These are phyloP conservation scores for Amphiprion clarkii DNA, from an alignment of 2,797 vertebrate genomes.

Conservation along the genomic window DNA sequence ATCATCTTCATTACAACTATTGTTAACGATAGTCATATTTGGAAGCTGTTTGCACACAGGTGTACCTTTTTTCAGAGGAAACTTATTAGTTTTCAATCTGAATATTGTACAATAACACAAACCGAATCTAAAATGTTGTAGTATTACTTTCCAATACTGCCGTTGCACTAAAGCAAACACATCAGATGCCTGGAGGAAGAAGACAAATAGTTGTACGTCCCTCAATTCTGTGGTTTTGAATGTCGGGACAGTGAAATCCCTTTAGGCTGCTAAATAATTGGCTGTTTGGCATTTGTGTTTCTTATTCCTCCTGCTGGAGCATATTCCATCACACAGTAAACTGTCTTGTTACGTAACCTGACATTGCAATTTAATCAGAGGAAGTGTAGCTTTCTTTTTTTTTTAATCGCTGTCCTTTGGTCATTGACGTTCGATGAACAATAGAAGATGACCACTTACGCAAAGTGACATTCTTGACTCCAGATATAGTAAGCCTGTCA, in stretches of 20 bases:
- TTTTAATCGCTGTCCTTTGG: conserved; percentile 25
- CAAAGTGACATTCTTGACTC: not conserved
- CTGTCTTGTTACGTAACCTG: conserved; percentile 61
- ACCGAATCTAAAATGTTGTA: conserved; percentile 5
- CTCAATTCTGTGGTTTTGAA: conserved; percentile 57
- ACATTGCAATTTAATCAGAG: conserved; percentile 54
- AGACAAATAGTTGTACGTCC: conserved; percentile 43
- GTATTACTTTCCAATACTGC: conserved; percentile 18
- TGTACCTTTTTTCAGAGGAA: not conserved
- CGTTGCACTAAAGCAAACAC: conserved; percentile 29
- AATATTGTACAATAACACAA: not conserved
- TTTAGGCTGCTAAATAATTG: conserved; percentile 80
- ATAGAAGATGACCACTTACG: conserved; percentile 5
- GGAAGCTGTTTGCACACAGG: not conserved
- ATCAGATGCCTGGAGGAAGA: conserved; percentile 37
- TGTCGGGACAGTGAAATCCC: conserved; percentile 63
- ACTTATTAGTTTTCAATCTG: not conserved
- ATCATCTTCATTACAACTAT: not conserved
- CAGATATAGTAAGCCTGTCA: not conserved
- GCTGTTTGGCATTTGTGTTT: conserved; percentile 77
- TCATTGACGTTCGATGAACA: conserved; percentile 17
- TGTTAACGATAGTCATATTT: not conserved
- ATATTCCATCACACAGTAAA: conserved; percentile 62
- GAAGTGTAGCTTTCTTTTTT: conserved; percentile 21
- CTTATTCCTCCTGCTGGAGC: conserved; percentile 56